These are phyloP conservation scores for Neuroterus valhalla DNA, from an alignment of 1,140 invertebrate species.

Conservation along the genomic window DNA sequence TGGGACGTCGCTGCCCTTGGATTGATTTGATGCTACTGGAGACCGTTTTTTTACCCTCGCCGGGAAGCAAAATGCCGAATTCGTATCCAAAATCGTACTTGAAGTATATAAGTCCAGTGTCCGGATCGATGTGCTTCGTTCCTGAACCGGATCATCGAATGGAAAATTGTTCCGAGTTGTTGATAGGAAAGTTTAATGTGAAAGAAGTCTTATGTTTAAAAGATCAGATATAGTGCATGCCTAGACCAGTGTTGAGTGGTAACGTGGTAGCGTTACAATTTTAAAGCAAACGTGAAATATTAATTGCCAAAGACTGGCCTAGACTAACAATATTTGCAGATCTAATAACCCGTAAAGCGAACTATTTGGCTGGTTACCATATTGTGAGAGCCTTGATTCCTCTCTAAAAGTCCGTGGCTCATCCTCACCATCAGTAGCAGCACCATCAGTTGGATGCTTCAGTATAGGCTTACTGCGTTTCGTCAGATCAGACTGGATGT, in stretches of 20 bases:
- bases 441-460: constrained; percentile 71
- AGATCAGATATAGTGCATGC: too few relatives aligned
- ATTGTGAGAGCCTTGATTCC: constrained; percentile 81
- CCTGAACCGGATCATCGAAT: constrained; percentile 70
- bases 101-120: constrained; percentile 87
- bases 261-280: too few relatives aligned
- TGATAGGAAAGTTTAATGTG: too few relatives aligned
- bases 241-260: too few relatives aligned
- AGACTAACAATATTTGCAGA: too few relatives aligned
- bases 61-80: constrained; percentile 84
- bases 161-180: not conserved
- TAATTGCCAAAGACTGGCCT: too few relatives aligned
- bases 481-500: constrained; percentile 80
- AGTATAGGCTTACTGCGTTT: constrained; percentile 76
- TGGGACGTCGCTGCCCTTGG: constrained; percentile 74
- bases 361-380: constrained; percentile 75
- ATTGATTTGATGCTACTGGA: constrained; percentile 73
- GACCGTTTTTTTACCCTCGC: constrained; percentile 78
- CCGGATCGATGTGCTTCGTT: constrained; percentile 85
- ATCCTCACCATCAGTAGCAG: constrained; percentile 67
- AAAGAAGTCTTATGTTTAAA: too few relatives aligned
- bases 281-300: too few relatives aligned
- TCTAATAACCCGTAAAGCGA: not conserved
- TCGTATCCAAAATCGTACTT: constrained; percentile 90
- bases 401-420: constrained; percentile 83